A percentile compares a stretch with the other conserved stretches of the same genome.
These are phyloP conservation scores for Saturnia japonica DNA, from an alignment of 2,888 invertebrate species.

Conservation along the genomic window DNA sequence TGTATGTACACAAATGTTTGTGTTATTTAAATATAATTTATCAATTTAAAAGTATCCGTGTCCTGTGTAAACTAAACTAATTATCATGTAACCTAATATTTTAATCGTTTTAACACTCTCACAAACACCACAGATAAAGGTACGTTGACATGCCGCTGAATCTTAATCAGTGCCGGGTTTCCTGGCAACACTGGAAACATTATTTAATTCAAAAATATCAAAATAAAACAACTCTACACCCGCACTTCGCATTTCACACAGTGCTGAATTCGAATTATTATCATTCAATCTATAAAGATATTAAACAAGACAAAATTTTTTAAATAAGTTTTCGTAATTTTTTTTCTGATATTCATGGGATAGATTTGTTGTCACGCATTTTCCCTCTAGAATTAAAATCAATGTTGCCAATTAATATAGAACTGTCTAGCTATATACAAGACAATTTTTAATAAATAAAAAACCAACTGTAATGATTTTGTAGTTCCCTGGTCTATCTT, in stretches of 20 bases:
- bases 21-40: neutral
- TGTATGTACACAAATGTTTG: neutral
- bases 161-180: constrained; percentile 17
- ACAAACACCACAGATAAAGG: constrained; percentile 20
- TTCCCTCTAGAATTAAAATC: too few species aligned
- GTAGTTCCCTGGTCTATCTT: too few species aligned
- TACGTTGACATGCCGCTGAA: constrained; percentile 16
- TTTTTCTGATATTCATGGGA: too few species aligned
- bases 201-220: neutral
- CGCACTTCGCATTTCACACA: neutral
- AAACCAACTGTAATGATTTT: too few species aligned
- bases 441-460: too few species aligned
- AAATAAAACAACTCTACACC: neutral
- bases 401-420: too few species aligned
- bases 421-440: too few species aligned
- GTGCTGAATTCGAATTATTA: neutral
- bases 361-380: too few species aligned
- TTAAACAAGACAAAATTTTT: too few species aligned
- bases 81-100: constrained; percentile 3
- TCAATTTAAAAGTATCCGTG: neutral
- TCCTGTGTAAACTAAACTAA: neutral
- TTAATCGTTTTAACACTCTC: constrained; percentile 17
- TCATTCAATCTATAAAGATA: neutral
- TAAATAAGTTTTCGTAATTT: too few species aligned
- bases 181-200: neutral